Evolutionary conservation across 2,797 vertebrate genomes (phyloP).

Genomic region (Lerista edwardsae): DNA sequence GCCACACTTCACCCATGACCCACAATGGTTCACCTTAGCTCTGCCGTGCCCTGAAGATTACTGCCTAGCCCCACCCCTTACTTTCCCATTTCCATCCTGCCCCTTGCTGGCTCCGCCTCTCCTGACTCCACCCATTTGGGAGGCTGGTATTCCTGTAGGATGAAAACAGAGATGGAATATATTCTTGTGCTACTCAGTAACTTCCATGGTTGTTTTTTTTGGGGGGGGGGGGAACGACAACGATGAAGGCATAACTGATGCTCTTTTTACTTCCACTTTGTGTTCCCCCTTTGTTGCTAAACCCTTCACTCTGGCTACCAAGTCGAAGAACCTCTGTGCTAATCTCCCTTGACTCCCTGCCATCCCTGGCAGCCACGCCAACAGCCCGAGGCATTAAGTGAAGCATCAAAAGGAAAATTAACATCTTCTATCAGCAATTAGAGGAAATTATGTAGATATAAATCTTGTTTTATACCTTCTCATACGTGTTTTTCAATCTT

Average conservation of each 20-base stretch:
- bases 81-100: no score
- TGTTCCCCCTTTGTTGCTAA: constrained; percentile 64
- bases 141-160: background rate
- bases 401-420: constrained; percentile 85
- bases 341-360: constrained; percentile 80
- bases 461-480: constrained; percentile 84
- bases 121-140: no score
- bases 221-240: constrained; percentile 32
- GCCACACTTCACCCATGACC: background rate
- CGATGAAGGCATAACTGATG: constrained; percentile 35
- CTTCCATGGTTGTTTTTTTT: background rate
- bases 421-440: constrained; percentile 85
- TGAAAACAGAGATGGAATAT: background rate
- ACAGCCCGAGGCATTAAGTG: constrained; percentile 76
- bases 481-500: constrained; percentile 81
- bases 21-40: background rate
- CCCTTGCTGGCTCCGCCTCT: background rate
- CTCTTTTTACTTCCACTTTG: constrained; percentile 20
- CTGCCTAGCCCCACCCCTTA: background rate
- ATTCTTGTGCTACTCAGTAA: background rate
- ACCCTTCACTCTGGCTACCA: constrained; percentile 68
- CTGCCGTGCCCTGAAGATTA: background rate
- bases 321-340: constrained; percentile 71
- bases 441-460: constrained; percentile 84
- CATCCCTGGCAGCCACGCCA: constrained; percentile 77